Evolutionary conservation across 2,888 invertebrate genomes (phyloP).

Genomic region (Sepiola atlantica): DNA sequence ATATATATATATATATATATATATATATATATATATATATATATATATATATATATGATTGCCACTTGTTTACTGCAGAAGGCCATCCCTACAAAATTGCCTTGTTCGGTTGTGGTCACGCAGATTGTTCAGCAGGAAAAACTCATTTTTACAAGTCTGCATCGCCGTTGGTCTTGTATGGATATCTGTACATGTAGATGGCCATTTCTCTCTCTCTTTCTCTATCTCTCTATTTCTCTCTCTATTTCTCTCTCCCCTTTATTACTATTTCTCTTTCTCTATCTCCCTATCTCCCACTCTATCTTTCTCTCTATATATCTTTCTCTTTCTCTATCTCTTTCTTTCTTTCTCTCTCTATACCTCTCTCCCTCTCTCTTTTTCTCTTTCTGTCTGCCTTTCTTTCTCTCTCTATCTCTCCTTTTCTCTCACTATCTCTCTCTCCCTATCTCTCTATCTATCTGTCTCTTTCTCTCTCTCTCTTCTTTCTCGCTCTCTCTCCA

Average conservation of each 20-base stretch:
- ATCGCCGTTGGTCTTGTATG: no score
- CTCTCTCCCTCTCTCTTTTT: background rate
- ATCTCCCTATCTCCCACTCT: background rate
- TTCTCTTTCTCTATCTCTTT: no score
- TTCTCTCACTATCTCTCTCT: no score
- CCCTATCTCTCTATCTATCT: no score
- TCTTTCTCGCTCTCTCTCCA: no score
- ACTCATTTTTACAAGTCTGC: no score
- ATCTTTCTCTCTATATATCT: background rate
- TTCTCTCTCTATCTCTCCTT: background rate
- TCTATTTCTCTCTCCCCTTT: background rate
- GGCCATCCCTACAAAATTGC: background rate
- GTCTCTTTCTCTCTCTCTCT: no score
- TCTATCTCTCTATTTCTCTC: no score
- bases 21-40: slow-evolving; percentile 11
- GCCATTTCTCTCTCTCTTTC: background rate
- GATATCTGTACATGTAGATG: background rate
- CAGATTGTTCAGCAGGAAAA: no score
- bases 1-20: background rate
- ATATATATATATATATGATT: background rate
- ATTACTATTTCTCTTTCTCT: no score
- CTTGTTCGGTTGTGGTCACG: no score
- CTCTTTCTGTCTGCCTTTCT: background rate
- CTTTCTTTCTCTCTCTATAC: no score
- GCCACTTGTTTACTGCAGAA: background rate